These are phyloP conservation scores for Andrena minutula DNA, from an alignment of 2,888 invertebrate species.

Conservation along the genomic window DNA sequence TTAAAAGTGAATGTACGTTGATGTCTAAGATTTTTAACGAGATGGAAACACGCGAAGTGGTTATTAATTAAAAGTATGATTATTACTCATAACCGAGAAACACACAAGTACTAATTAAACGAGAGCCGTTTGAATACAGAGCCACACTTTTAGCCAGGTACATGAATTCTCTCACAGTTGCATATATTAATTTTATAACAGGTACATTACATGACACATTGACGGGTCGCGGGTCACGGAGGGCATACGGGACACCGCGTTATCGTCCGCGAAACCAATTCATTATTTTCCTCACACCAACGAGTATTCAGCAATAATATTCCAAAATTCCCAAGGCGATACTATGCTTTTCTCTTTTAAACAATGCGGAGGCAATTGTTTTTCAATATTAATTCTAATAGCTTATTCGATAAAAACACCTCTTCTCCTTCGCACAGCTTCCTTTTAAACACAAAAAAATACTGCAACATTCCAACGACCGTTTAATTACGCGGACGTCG, in stretches of 20 bases:
- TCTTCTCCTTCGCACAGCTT: no score
- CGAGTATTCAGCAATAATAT: background rate
- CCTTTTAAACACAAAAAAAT: no score
- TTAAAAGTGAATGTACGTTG: slow-evolving; percentile 84
- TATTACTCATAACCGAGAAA: slow-evolving; percentile 79
- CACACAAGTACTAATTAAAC: slow-evolving; percentile 75
- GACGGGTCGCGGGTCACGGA: slow-evolving; percentile 57
- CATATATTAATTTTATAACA: slow-evolving; percentile 75
- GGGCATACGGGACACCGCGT: slow-evolving; percentile 41
- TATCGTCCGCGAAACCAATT: background rate
- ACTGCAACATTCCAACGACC: background rate
- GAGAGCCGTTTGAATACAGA: slow-evolving; percentile 72
- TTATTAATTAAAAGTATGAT: slow-evolving; percentile 78
- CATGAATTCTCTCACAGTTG: slow-evolving; percentile 78
- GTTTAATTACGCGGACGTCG: background rate
- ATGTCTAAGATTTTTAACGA: slow-evolving; percentile 84
- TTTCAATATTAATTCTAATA: no score
- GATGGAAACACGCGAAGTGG: slow-evolving; percentile 73
- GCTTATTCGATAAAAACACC: no score
- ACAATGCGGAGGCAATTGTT: background rate
- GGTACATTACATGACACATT: slow-evolving; percentile 73
- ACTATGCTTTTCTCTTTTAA: slow-evolving; percentile 1
- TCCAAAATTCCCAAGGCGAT: background rate
- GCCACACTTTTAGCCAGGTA: slow-evolving; percentile 77
- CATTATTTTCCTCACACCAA: slow-evolving; percentile 1